Evolutionary conservation across 2,113 vertebrate genomes (phyloP).

Genomic region (Percina caprodes): DNA sequence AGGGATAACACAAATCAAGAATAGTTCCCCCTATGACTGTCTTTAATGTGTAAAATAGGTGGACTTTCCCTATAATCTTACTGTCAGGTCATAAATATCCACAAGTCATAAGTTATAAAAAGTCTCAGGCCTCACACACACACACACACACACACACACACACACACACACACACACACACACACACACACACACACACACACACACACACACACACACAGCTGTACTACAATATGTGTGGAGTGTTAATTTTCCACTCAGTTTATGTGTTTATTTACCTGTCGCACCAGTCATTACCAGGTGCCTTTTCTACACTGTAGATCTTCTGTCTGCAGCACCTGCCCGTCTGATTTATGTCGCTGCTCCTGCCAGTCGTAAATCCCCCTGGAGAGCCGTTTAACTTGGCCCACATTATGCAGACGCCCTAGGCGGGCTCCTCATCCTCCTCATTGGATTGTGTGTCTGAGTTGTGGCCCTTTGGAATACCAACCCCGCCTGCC

Average conservation of each 20-base stretch:
- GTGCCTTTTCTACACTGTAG: slow-evolving; percentile 17
- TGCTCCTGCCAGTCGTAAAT: slow-evolving; percentile 44
- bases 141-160: background rate
- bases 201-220: background rate
- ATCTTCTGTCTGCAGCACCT: slow-evolving; percentile 38
- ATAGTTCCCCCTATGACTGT: background rate
- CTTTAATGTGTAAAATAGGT: slow-evolving; percentile 1
- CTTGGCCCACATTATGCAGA: slow-evolving; percentile 52
- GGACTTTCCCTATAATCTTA: background rate
- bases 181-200: background rate
- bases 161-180: background rate
- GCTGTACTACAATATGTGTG: background rate
- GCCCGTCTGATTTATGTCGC: slow-evolving; percentile 48
- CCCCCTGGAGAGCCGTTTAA: slow-evolving; percentile 54
- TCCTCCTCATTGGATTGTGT: slow-evolving; percentile 12
- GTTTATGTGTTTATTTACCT: slow-evolving; percentile 43
- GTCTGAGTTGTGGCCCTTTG: slow-evolving; percentile 1
- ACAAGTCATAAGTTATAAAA: background rate
- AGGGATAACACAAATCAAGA: background rate
- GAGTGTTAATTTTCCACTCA: slow-evolving; percentile 31
- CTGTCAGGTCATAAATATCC: background rate
- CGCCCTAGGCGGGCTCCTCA: background rate
- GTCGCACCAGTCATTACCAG: slow-evolving; percentile 15
- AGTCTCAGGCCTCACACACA: background rate
- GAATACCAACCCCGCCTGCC: background rate